These are phyloP conservation scores for Caenorhabditis zanzibari DNA, from an alignment of 2,888 invertebrate species.

Conservation along the genomic window DNA sequence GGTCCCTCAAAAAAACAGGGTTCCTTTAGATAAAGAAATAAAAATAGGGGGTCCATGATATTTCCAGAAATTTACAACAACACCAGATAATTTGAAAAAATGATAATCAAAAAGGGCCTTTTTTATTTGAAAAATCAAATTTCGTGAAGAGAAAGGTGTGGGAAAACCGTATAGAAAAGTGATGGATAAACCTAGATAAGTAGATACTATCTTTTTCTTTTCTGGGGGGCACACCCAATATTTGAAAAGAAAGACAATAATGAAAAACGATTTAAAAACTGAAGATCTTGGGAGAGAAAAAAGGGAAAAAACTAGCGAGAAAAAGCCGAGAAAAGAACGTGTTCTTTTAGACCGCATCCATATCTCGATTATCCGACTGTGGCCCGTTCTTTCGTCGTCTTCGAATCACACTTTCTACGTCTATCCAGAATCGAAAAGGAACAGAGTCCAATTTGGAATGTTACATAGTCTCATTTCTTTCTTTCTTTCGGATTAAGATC, in stretches of 20 bases:
- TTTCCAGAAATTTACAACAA: too few relatives aligned
- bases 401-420: slow-evolving; percentile 23
- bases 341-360: slow-evolving; percentile 33
- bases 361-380: slow-evolving; percentile 46
- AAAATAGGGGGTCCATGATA: too few relatives aligned
- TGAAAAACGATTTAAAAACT: slow-evolving; percentile 43
- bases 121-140: slow-evolving; percentile 4
- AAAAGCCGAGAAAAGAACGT: slow-evolving; percentile 37
- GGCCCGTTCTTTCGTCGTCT: not conserved
- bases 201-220: slow-evolving; percentile 31
- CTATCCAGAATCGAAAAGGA: slow-evolving; percentile 22
- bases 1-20: too few relatives aligned
- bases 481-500: slow-evolving; percentile 20
- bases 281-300: not conserved
- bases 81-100: not conserved
- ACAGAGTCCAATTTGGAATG: slow-evolving; percentile 35
- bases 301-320: slow-evolving; percentile 34
- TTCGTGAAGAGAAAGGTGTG: not conserved
- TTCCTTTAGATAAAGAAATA: too few relatives aligned
- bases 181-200: slow-evolving; percentile 43
- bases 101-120: not conserved
- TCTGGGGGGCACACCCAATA: slow-evolving; percentile 40
- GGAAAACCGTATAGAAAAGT: slow-evolving; percentile 13
- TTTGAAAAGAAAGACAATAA: slow-evolving; percentile 26
- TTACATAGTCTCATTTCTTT: slow-evolving; percentile 17